phyloP scores from a whole-genome alignment of 2,888 invertebrate genomes.

The Spialia ferax region DNA sequence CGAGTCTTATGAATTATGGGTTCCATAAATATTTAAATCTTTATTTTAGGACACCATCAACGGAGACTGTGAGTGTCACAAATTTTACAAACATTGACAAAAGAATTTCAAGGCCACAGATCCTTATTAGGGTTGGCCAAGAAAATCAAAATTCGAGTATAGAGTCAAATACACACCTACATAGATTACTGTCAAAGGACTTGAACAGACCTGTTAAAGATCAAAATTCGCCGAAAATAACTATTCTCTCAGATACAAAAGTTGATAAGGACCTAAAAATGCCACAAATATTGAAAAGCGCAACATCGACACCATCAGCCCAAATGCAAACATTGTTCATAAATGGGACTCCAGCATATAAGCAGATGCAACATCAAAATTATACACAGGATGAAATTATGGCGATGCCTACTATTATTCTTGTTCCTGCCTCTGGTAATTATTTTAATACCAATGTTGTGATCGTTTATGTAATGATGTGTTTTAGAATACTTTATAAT shows the following conservation, averaged over 20 bases:
- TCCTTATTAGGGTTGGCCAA: conserved; percentile 49
- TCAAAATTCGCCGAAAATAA: conserved; percentile 65
- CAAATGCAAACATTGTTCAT: conserved; percentile 72
- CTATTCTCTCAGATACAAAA: conserved; percentile 76
- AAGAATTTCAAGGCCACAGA: conserved; percentile 43
- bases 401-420: conserved; percentile 84
- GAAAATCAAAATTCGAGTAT: conserved; percentile 15
- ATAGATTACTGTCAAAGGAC: conserved; percentile 9
- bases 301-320: conserved; percentile 67
- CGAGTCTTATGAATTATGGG: not conserved
- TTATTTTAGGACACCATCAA: conserved; percentile 10
- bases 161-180: conserved; percentile 11
- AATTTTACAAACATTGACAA: conserved; percentile 8
- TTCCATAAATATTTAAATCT: not conserved
- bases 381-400: conserved; percentile 79
- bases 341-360: conserved; percentile 75
- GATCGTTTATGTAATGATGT: no score
- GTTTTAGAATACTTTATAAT: not conserved
- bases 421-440: conserved; percentile 74
- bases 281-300: conserved; percentile 54
- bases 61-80: conserved; percentile 2
- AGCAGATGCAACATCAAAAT: conserved; percentile 51
- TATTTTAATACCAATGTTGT: conserved; percentile 8
- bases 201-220: conserved; percentile 9
- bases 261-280: conserved; percentile 59